Evolutionary conservation across 2,797 vertebrate genomes (phyloP).

Genomic region (Cyprinella venusta): DNA sequence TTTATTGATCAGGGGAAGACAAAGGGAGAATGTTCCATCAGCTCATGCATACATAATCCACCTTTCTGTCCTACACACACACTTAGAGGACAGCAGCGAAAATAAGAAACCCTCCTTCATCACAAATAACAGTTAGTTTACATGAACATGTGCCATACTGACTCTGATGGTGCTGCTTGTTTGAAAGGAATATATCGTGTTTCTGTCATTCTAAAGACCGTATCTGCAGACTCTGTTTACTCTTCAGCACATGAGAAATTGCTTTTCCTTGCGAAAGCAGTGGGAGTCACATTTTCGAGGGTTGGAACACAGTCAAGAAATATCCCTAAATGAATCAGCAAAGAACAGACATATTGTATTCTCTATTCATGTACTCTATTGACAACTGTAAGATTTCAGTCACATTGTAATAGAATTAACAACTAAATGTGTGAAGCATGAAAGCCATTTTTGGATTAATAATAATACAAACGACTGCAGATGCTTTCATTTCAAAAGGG

Average conservation of each 20-base stretch:
- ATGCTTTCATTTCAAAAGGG: not conserved
- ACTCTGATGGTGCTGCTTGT: constrained; percentile 18
- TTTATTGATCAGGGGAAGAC: constrained; percentile 35
- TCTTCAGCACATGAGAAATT: not conserved
- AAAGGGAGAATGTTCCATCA: not conserved
- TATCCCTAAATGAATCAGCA: not conserved
- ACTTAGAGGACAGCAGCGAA: constrained; percentile 48
- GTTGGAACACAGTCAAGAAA: not conserved
- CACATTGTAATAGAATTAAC: not conserved
- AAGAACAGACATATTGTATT: not conserved
- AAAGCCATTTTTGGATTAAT: not conserved
- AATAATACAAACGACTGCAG: not conserved
- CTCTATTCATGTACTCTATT: not conserved
- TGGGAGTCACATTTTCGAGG: not conserved
- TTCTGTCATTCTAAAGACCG: not conserved
- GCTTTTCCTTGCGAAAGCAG: not conserved
- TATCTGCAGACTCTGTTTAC: constrained; percentile 41
- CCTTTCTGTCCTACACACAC: constrained; percentile 35
- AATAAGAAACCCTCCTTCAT: constrained; percentile 62
- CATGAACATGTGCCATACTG: not conserved
- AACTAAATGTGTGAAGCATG: not conserved
- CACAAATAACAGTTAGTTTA: constrained; percentile 25
- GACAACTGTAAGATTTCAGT: not conserved
- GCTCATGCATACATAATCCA: constrained; percentile 52
- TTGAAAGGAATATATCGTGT: constrained; percentile 5